These are phyloP conservation scores for Epistrophe eligans DNA, from an alignment of 2,888 invertebrate genomes.

Conservation along the genomic window DNA sequence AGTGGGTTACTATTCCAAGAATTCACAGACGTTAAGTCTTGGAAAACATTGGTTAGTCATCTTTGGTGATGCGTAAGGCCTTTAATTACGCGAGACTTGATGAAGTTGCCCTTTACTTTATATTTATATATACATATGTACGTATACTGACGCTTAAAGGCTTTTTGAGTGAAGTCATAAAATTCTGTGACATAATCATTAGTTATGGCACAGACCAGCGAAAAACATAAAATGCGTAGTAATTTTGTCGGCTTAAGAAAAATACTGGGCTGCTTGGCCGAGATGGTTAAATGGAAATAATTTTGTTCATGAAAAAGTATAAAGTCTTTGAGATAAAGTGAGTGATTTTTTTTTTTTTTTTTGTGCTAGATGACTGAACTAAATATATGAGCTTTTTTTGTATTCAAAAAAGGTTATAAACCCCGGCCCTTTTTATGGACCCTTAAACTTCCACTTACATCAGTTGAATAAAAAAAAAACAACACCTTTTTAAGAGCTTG, in stretches of 20 bases:
- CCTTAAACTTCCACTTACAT: conserved; percentile 20
- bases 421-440: conserved; percentile 2
- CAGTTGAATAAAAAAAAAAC: neutral
- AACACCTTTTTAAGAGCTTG: neutral
- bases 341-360: neutral
- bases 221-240: conserved; percentile 5
- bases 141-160: neutral
- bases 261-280: neutral
- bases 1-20: conserved; percentile 37
- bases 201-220: conserved; percentile 7
- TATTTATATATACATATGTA: no score
- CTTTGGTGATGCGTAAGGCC: conserved; percentile 22
- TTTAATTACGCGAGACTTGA: conserved; percentile 44
- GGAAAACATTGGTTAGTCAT: conserved; percentile 28
- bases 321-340: conserved; percentile 7
- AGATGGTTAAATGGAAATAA: conserved; percentile 4
- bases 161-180: conserved; percentile 18
- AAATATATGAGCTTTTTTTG: neutral
- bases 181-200: conserved; percentile 39
- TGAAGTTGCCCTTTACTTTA: conserved; percentile 23
- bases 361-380: neutral
- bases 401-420: conserved; percentile 22
- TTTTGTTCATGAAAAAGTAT: neutral
- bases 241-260: conserved; percentile 3
- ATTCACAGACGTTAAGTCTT: conserved; percentile 9